These are phyloP conservation scores for Ginglymostoma cirratum DNA, from an alignment of 2,113 vertebrate species.

Conservation along the genomic window DNA sequence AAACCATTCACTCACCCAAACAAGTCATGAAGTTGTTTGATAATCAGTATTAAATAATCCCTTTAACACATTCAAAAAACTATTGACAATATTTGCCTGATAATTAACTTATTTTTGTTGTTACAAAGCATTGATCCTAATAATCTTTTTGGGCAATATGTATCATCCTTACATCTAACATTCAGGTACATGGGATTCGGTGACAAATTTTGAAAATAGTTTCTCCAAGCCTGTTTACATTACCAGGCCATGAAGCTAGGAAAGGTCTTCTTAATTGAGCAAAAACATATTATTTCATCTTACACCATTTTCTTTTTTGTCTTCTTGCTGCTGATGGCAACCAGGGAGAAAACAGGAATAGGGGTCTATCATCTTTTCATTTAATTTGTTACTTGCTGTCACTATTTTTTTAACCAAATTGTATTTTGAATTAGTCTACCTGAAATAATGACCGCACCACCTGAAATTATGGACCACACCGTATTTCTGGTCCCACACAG, in stretches of 20 bases:
- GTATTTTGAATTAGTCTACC: background rate
- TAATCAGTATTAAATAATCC: background rate
- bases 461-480: background rate
- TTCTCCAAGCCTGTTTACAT: background rate
- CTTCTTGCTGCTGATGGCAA: background rate
- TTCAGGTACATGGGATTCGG: background rate
- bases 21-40: background rate
- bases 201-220: background rate
- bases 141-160: background rate
- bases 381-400: background rate
- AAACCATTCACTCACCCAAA: conserved; percentile 17
- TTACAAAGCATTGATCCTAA: background rate
- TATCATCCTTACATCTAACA: background rate
- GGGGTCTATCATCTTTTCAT: background rate
- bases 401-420: background rate
- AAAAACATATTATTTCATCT: background rate
- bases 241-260: background rate
- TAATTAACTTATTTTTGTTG: background rate
- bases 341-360: background rate
- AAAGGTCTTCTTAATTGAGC: background rate
- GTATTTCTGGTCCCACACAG: background rate
- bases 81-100: background rate
- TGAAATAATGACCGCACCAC: background rate
- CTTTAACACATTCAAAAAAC: background rate
- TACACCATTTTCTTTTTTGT: background rate